Conservation (phyloP, 2,888 invertebrate genomes). For the Pharmacophagus antenor region DNA sequence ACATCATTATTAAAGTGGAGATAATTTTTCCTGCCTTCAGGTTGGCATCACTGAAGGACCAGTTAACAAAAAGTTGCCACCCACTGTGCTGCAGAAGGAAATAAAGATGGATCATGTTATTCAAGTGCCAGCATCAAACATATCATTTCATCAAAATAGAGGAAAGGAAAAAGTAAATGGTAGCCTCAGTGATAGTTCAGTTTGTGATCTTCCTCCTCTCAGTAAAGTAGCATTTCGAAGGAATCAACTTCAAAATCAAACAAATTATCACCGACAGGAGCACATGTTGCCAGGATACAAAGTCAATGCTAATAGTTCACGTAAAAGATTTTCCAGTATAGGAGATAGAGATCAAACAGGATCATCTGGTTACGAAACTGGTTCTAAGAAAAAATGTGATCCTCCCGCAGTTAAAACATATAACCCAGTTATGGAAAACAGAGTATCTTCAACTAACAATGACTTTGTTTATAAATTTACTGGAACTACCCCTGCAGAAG, state of each 20-base stretch:
- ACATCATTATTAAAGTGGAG: slow-evolving; percentile 80
- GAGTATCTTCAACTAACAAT: slow-evolving; percentile 70
- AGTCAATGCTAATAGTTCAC: slow-evolving; percentile 45
- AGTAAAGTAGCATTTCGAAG: slow-evolving; percentile 52
- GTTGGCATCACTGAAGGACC: slow-evolving; percentile 81
- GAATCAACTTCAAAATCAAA: slow-evolving; percentile 50
- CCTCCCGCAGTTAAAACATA: slow-evolving; percentile 46
- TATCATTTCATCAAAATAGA: slow-evolving; percentile 45
- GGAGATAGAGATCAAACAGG: slow-evolving; percentile 62
- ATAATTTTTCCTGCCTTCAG: slow-evolving; percentile 81
- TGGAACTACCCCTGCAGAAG: slow-evolving; percentile 55
- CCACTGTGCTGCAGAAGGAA: slow-evolving; percentile 70
- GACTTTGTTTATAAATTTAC: slow-evolving; percentile 62
- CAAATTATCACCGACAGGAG: slow-evolving; percentile 46
- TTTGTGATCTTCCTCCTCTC: slow-evolving; percentile 57
- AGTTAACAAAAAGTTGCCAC: slow-evolving; percentile 74
- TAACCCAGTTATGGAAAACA: slow-evolving; percentile 72
- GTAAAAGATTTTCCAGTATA: slow-evolving; percentile 57
- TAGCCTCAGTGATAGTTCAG: slow-evolving; percentile 70
- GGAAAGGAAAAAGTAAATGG: slow-evolving; percentile 51
- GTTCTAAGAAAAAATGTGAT: slow-evolving; percentile 53
- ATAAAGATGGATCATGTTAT: slow-evolving; percentile 55
- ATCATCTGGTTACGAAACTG: slow-evolving; percentile 64
- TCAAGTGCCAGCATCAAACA: slow-evolving; percentile 54
- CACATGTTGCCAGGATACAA: slow-evolving; percentile 46